Evolutionary conservation across 2,797 vertebrate species (phyloP).

Genomic region (Paratrypauchen microcephalus): DNA sequence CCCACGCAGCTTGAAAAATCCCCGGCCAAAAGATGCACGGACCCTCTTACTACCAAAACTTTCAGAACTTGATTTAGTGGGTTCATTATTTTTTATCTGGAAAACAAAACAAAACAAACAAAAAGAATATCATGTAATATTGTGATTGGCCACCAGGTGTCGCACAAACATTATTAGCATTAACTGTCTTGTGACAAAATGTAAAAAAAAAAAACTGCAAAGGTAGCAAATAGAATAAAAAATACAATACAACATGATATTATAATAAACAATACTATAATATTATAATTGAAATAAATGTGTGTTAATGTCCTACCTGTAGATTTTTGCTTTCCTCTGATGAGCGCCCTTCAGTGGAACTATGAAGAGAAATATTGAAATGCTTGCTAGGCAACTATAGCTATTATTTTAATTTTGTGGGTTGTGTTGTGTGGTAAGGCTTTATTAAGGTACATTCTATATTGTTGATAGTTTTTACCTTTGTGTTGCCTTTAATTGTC

Average conservation of each 20-base stretch:
- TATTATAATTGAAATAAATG: background rate
- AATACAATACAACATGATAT: too few relatives aligned
- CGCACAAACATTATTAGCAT: slow-evolving; percentile 16
- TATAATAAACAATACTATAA: background rate
- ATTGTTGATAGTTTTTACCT: slow-evolving; percentile 48
- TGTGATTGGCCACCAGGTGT: slow-evolving; percentile 44
- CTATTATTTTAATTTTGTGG: background rate
- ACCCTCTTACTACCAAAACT: slow-evolving; percentile 87
- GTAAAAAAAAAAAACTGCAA: too few relatives aligned
- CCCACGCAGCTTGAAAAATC: slow-evolving; percentile 92
- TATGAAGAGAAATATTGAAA: slow-evolving; percentile 34
- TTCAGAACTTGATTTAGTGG: slow-evolving; percentile 63
- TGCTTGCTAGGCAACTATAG: background rate
- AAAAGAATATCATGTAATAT: background rate
- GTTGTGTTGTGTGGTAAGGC: background rate
- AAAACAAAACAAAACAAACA: too few relatives aligned
- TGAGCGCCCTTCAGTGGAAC: slow-evolving; percentile 23
- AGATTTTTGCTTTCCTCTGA: slow-evolving; percentile 20
- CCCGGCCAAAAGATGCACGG: slow-evolving; percentile 91
- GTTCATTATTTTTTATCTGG: slow-evolving; percentile 65
- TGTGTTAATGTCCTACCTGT: slow-evolving; percentile 44
- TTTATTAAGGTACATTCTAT: background rate
- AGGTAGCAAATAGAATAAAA: too few relatives aligned
- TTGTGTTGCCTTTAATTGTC: slow-evolving; percentile 43
- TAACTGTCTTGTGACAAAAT: slow-evolving; percentile 2